Evolutionary conservation across 2,797 vertebrate species (phyloP), one percentile per base, ranked within the genome.

Genomic region (Nyctalus aviator): DNA sequence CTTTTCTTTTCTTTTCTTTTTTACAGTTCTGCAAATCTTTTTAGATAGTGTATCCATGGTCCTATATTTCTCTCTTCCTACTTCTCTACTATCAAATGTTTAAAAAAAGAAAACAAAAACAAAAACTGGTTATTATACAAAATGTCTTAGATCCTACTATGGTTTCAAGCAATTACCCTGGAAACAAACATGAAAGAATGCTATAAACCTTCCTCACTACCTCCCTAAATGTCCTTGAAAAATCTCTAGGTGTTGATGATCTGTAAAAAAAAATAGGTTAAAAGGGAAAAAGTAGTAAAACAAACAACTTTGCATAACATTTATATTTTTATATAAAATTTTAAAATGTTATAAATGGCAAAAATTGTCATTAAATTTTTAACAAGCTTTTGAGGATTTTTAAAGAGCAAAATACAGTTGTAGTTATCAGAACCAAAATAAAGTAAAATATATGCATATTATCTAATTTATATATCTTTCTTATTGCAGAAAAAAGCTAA

Each of bases 341-440:
- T 27, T 8, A 75, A 30, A 82, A 83, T 78, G 41, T 71, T 76
- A 68, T 73, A 90, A 91, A 37, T 92, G 79, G 20, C 55, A 87
- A 62, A 90, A 48, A 37, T 53, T 72, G 15, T 72, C 37, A 48
- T 57, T 93, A n/a, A 59, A 59, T 62, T 94, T 90, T 82, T 69
- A 84, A 86, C 50, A 93, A 93, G 48, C 66, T 91, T 68, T 83
- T 59, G 46, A 76, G 41, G 75, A 59, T 88, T 72, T 88, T 90
- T 89, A 62, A 89, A 85, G 48, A 94, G 68, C 35, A 78, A 91
- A 92, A 53, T 84, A 37, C 27, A 46, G 23, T 85, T 66, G 25
- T 68, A 79, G 30, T 93, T 55, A 50, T 69, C 30, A 77, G 44
- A 79, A 79, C 10, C 82, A 79, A 96, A 94, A 48, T 92, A 84